Base-by-base conservation (phyloP, 23 tunicate species). In the Styela clava region DNA sequence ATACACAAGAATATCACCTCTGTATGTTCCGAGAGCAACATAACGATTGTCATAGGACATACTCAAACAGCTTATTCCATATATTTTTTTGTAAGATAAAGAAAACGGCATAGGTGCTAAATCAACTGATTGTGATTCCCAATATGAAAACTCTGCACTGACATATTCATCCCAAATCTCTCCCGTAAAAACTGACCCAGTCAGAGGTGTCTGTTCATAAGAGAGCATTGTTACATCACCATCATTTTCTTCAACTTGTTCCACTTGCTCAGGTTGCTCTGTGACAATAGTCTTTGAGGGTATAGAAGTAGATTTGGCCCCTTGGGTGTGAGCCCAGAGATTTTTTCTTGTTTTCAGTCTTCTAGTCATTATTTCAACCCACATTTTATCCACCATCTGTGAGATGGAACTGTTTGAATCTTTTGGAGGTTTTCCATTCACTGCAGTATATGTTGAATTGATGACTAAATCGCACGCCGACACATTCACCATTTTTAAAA, bases 1-100 rank as follows among this genome's bases (percentile, higher is more conserved):
- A 85, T 89, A 85, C n/a, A 89, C 89, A 33, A 85, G 63, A 21
- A 89, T 63, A 62, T 89, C 95, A 74, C 95, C 95, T 62, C 83
- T 74, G 34, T n/a, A 82, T 19, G 95, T 65, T 3, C 95, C 95
- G 24, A 89, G 9, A 3, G 89, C 89, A 23, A 89, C 29, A 18
- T 44, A 56, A 3, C 32, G 67, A 51, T 89, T 83, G 79, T 89
- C 83, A 31, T 5, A 28, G 29, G 89, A 62, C 22, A 82, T 31
- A 70, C 83, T 31, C 12, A 84, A 35, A 69, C 78, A 72, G 62
- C 76, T 85, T 1, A 89, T 33, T 5, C 86, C 89, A 2, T 80
- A 2, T 20, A 79, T 61, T 61, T 62, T 76, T 56, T 77, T 62
- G 29, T 88, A 68, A 0, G 87, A 62, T 21, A 85, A 52, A 24